Percentiles rank a stretch among this genome's conserved stretches.
Evolutionary conservation across 2,888 invertebrate species (phyloP).

Genomic region (Xestia c-nigrum): DNA sequence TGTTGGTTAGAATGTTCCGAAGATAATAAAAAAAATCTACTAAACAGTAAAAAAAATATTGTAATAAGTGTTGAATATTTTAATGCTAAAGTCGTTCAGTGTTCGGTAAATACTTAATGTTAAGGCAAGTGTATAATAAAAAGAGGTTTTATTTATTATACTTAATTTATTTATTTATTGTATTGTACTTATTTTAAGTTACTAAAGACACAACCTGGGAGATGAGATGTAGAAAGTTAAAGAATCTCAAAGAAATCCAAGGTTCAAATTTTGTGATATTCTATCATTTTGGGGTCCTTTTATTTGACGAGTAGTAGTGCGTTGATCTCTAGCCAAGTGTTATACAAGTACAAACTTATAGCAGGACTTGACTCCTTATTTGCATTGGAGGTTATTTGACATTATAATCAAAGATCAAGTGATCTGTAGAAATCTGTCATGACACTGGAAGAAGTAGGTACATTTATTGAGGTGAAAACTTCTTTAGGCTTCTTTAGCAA

Average conservation of each 20-base stretch:
- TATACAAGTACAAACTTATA: not conserved
- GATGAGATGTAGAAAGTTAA: conserved; percentile 29
- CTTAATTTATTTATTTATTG: conserved; percentile 30
- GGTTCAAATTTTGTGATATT: not conserved
- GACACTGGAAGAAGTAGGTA: not conserved
- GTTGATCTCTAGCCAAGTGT: conserved; percentile 1
- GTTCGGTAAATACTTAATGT: conserved; percentile 78
- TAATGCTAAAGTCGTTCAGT: conserved; percentile 82
- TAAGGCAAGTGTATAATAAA: conserved; percentile 71
- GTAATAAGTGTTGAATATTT: conserved; percentile 86
- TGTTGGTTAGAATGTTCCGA: conserved; percentile 83
- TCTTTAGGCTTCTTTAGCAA: too few species aligned
- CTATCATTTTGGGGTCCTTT: not conserved
- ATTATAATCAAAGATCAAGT: too few species aligned
- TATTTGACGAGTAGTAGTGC: not conserved
- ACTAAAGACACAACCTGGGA: conserved; percentile 49
- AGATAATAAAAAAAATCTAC: conserved; percentile 77
- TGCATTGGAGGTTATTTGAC: not conserved
- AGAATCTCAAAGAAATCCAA: not conserved
- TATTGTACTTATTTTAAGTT: conserved; percentile 39
- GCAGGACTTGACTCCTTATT: not conserved
- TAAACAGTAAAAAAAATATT: conserved; percentile 80
- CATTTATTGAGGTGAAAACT: not conserved
- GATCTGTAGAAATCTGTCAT: not conserved
- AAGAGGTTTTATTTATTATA: conserved; percentile 53